Evolutionary conservation across 2,888 invertebrate species (phyloP), one percentile per base, ranked within the genome.

Genomic region (Ectropis crepuscularia): DNA sequence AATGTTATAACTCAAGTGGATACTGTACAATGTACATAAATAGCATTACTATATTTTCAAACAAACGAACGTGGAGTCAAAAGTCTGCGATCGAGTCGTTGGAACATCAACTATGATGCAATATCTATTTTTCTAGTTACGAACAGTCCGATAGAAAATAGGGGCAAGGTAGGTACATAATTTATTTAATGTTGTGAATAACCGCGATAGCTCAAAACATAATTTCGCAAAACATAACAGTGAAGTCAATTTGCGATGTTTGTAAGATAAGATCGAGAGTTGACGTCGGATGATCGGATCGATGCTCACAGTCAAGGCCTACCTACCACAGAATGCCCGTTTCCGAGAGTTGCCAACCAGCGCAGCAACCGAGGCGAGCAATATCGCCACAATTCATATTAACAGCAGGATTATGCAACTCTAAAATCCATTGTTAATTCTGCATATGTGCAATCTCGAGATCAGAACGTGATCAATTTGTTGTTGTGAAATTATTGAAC

Each of bases 351-450:
- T 57, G 49, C 62, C 57, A 41, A 38, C 50, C 38, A 41, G 39
- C 43, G 50, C 58, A 58, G 57, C 58, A 41, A 47, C 50, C 58
- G 49, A 53, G 53, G 61, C 61, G 68, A 71, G 59, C 66, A 66
- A 72, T 67, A 63, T 38, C 41, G 71, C 72, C 60, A 58, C 53
- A 68, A 68, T 67, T 61, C 69, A 61, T 57, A 68, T 70, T 58
- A 63, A 63, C 68, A 67, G 60, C 61, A 58, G 57, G 58, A 67
- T 76, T 79, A 73, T 67, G 72, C 71, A 75, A 73, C 53, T 61
- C 58, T 50, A 66, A 68, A 67, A 68, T 61, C 51, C 65, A 69
- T 68, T 70, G 70, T 66, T 65, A 37, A 8, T 49, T 65, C 55
- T 51, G 61, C 69, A 43, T 63, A 64, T 68, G 60, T 64, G 61